Evolutionary conservation across 2,113 vertebrate species (phyloP), one percentile per base, ranked within the genome.

Genomic region (Willisornis vidua): DNA sequence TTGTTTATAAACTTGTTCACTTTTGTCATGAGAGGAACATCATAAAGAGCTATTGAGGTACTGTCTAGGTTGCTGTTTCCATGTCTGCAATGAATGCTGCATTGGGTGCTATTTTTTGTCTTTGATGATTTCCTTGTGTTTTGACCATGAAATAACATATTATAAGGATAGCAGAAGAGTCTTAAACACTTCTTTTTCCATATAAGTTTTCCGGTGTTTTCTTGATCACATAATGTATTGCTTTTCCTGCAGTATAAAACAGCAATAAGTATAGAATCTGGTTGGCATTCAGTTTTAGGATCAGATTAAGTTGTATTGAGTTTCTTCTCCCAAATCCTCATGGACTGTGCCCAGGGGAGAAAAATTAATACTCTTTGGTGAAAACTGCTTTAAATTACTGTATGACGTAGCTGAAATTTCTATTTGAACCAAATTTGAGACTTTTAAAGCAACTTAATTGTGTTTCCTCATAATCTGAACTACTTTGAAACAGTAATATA

Each of bases 301-400:
- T 84, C 77, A 92, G 63, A 70, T 94, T 93, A 81, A 78, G 35
- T 77, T 89, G 39, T 93, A 18, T 92, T 0, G 0, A 46, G 39
- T 92, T 93, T 91, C 28, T 41, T 94, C 22, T 45, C 48, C 19
- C 28, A 90, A 59, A 92, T 92, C 75, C 75, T 97, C 28, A 25
- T 43, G 59, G 76, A 59, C 78, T 67, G 16, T 85, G 49, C 66
- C 74, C 78, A 51, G 57, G 52, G 43, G 28, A 92, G 68, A 90
- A 92, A 94, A 93, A 93, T 92, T 89, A 87, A 79, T 91, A 57
- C 10, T 71, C 11, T 85, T 35, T 74, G 35, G n/a, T 81, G 90
- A 90, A 86, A 93, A 68, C 49, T 90, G 35, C 73, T 95, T 93
- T 71, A 95, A 95, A 85, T 75, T 25, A 39, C 61, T 93, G 57